Conservation (phyloP, 1,140 invertebrate species). For the Pseudomyrmex cubaensis region DNA sequence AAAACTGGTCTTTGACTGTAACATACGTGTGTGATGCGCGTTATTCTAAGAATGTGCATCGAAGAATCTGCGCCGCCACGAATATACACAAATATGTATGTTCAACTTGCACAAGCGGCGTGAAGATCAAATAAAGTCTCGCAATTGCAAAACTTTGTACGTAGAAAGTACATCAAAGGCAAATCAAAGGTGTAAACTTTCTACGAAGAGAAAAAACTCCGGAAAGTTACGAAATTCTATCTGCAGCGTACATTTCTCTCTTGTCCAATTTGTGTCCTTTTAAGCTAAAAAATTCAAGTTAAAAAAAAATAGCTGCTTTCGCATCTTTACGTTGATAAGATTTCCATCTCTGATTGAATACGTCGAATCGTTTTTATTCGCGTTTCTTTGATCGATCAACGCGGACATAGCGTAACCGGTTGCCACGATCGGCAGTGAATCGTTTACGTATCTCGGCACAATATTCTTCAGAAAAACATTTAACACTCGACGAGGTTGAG, state of each 20-base stretch:
- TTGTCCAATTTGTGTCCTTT: too few species aligned
- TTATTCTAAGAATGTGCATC: constrained; percentile 12
- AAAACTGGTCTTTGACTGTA: background rate
- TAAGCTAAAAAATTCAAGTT: background rate
- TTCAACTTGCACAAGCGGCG: background rate
- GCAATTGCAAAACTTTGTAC: background rate
- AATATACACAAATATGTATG: background rate
- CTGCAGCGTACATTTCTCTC: background rate
- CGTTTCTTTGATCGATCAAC: background rate
- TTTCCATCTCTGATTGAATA: constrained; percentile 36
- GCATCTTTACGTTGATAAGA: background rate
- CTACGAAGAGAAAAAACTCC: background rate
- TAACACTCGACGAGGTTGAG: constrained; percentile 14
- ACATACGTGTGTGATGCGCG: constrained; percentile 3
- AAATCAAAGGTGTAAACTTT: background rate
- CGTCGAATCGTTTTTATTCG: constrained; percentile 19
- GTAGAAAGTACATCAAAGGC: background rate
- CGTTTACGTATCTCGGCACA: background rate
- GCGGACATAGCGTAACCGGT: background rate
- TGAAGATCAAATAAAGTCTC: background rate
- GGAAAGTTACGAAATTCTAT: constrained; percentile 4
- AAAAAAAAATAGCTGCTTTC: constrained; percentile 16
- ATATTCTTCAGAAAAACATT: constrained; percentile 35
- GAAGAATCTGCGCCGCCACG: background rate
- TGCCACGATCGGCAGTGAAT: constrained; percentile 11